Conservation (phyloP, 2,888 invertebrate genomes). For the Charanyca ferruginea region DNA sequence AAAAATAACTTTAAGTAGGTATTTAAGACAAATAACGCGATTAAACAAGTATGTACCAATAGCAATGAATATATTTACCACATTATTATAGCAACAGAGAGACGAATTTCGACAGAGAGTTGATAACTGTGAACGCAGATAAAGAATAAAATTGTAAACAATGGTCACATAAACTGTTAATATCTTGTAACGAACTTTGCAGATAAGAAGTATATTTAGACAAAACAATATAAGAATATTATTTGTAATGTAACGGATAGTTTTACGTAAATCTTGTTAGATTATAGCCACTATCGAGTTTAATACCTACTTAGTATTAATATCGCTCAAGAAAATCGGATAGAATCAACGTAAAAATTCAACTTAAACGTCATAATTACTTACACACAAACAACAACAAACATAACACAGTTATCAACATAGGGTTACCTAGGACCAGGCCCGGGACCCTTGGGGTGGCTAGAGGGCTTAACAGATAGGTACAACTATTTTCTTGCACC, state of each 20-base stretch:
- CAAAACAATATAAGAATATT: constrained; percentile 77
- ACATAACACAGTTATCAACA: too few relatives aligned
- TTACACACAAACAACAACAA: too few relatives aligned
- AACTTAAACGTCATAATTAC: constrained; percentile 25
- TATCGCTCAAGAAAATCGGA: constrained; percentile 5
- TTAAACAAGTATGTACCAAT: constrained; percentile 44
- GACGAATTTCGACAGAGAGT: constrained; percentile 82
- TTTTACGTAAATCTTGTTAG: constrained; percentile 52
- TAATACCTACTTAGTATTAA: constrained; percentile 9
- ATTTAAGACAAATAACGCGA: constrained; percentile 38
- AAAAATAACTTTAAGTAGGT: constrained; percentile 25
- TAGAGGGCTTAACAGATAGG: too few relatives aligned
- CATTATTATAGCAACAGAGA: constrained; percentile 84
- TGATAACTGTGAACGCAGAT: constrained; percentile 84
- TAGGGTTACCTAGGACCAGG: too few relatives aligned
- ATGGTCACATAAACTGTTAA: constrained; percentile 76
- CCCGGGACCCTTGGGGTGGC: too few relatives aligned
- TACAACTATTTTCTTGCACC: too few relatives aligned
- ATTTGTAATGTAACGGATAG: constrained; percentile 59
- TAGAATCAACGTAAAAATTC: constrained; percentile 14
- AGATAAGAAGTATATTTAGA: constrained; percentile 82
- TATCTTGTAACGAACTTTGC: constrained; percentile 80
- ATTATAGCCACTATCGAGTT: constrained; percentile 26
- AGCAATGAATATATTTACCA: constrained; percentile 54
- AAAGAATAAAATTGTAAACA: constrained; percentile 88